Evolutionary conservation across 2,888 invertebrate species (phyloP).

Genomic region (Cremastinae sp.): DNA sequence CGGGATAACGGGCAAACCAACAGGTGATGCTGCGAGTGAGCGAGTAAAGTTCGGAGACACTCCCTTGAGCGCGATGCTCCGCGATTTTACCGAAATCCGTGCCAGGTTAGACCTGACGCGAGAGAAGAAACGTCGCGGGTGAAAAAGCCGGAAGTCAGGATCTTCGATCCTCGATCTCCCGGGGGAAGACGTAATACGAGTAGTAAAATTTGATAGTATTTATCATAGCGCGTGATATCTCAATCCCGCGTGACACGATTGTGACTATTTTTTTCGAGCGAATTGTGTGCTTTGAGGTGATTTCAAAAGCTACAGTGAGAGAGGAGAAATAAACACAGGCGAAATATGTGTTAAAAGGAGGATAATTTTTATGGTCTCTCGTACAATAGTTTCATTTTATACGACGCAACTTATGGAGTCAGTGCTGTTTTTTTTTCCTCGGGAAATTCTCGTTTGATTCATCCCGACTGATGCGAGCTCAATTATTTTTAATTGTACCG

Average conservation of each 20-base stretch:
- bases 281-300: conserved; percentile 20
- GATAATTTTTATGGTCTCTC: conserved; percentile 7
- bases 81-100: conserved; percentile 13
- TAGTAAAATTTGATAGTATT: too few species aligned
- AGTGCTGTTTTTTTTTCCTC: neutral
- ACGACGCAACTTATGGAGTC: neutral
- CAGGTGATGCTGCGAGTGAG: conserved; percentile 74
- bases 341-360: neutral
- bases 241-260: neutral
- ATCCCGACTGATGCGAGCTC: neutral
- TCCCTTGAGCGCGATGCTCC: conserved; percentile 68
- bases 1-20: conserved; percentile 74
- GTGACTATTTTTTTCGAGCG: too few species aligned
- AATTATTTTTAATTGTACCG: conserved; percentile 45
- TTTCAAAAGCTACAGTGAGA: conserved; percentile 4
- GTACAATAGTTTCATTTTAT: neutral
- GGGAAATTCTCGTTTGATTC: neutral
- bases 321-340: neutral
- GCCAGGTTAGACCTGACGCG: neutral
- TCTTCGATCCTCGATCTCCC: conserved; percentile 40
- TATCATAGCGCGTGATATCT: neutral
- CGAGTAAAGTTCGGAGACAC: conserved; percentile 69
- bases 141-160: neutral
- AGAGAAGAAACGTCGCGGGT: neutral
- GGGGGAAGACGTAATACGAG: conserved; percentile 29